Evolutionary conservation across 2,797 vertebrate species (phyloP).

Genomic region (Anolis apletophallus): DNA sequence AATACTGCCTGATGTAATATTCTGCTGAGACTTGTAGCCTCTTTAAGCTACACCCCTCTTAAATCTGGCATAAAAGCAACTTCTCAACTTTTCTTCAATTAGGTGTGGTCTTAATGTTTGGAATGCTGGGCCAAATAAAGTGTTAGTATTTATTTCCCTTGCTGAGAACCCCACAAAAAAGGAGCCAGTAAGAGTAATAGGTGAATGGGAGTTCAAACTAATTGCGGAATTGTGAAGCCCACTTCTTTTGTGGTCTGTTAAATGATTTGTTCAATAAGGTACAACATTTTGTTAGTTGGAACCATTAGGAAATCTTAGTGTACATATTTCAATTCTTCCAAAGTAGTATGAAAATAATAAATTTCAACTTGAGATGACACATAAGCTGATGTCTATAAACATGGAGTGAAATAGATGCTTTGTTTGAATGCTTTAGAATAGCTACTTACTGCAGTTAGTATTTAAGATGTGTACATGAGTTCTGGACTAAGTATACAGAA

Average conservation of each 20-base stretch:
- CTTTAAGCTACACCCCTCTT: conserved; percentile 16
- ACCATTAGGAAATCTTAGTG: background rate
- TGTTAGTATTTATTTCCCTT: conserved; percentile 1
- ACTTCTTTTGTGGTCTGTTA: background rate
- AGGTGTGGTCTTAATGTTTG: conserved; percentile 22
- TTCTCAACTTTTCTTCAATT: background rate
- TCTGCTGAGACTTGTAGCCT: conserved; percentile 17
- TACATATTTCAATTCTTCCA: background rate
- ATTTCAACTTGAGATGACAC: no score
- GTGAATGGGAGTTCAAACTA: background rate
- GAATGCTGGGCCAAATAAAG: background rate
- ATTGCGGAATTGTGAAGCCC: background rate
- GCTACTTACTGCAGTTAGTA: background rate
- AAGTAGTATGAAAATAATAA: background rate
- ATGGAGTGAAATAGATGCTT: background rate
- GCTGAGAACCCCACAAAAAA: conserved; percentile 1
- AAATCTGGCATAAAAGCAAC: conserved; percentile 10
- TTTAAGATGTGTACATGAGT: no score
- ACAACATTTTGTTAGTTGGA: background rate
- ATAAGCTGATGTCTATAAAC: background rate
- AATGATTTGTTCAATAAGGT: background rate
- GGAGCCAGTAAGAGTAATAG: background rate
- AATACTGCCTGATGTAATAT: conserved; percentile 23
- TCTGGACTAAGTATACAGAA: background rate
- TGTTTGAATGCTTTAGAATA: background rate